Evolutionary conservation across 2,113 vertebrate genomes (phyloP).

Genomic region (Rhea americana): DNA sequence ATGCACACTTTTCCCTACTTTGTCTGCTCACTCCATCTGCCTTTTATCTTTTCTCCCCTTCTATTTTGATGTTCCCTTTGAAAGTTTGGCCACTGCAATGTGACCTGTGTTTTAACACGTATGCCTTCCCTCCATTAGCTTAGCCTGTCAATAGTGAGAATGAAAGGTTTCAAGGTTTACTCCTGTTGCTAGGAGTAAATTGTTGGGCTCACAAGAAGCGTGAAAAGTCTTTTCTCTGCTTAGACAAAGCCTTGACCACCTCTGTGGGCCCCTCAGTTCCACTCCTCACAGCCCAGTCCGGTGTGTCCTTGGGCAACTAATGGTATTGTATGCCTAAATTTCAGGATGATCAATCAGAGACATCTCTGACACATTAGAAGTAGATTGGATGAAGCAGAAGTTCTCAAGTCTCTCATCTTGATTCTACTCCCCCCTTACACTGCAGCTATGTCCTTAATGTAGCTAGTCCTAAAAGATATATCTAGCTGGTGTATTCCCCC

Average conservation of each 20-base stretch:
- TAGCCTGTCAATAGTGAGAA: neutral
- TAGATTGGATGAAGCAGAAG: neutral
- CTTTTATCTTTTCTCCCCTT: conserved; percentile 14
- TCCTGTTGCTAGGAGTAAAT: neutral
- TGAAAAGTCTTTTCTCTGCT: neutral
- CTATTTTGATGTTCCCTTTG: neutral
- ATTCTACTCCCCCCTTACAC: rapidly evolving
- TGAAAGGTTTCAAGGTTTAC: neutral
- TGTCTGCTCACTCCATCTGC: neutral
- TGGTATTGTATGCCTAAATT: neutral
- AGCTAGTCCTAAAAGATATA: neutral
- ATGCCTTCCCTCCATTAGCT: neutral
- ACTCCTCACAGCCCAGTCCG: neutral
- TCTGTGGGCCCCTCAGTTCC: neutral
- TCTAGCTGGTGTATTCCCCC: neutral
- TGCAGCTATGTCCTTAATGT: neutral
- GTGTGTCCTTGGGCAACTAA: neutral
- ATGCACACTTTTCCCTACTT: neutral
- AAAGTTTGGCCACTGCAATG: neutral
- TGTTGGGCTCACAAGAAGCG: neutral
- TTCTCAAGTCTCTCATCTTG: neutral
- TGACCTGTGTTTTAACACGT: neutral
- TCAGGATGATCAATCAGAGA: neutral
- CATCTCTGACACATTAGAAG: neutral
- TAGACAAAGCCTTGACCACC: neutral